phyloP scores from a whole-genome alignment of 1,140 invertebrate species.

The Matsumurasca onukii region DNA sequence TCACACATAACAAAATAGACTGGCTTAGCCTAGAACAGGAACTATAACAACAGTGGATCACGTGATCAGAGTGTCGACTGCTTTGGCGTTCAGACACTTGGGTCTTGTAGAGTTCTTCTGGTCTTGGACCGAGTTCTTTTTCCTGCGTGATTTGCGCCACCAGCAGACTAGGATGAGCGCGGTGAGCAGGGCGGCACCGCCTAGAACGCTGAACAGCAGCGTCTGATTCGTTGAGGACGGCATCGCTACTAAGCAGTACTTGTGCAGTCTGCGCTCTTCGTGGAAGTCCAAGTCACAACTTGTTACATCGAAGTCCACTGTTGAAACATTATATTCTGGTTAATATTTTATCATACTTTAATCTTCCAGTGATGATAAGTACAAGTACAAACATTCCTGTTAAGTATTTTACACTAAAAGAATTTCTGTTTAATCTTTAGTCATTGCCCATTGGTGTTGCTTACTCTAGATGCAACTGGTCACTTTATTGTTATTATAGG shows the following conservation, averaged over 20 bases:
- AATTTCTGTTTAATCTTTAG: no score
- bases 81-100: not conserved
- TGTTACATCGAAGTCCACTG: not conserved
- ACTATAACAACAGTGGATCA: slow-evolving; percentile 9
- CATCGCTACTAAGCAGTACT: slow-evolving; percentile 1
- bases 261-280: not conserved
- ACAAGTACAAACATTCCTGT: no score
- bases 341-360: no score
- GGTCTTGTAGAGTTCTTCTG: not conserved
- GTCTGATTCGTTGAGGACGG: not conserved
- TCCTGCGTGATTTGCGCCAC: slow-evolving; percentile 17
- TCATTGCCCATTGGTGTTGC: no score
- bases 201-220: not conserved
- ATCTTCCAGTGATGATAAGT: no score
- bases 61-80: slow-evolving; percentile 13
- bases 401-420: no score
- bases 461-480: no score
- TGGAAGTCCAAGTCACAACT: not conserved
- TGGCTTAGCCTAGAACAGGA: not conserved
- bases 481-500: no score
- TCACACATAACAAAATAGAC: no score
- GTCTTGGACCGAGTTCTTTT: slow-evolving; percentile 27
- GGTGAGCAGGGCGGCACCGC: not conserved
- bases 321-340: no score
- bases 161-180: slow-evolving; percentile 11